Conservation (phyloP, 2,888 invertebrate species). For the Smittia sp. region DNA sequence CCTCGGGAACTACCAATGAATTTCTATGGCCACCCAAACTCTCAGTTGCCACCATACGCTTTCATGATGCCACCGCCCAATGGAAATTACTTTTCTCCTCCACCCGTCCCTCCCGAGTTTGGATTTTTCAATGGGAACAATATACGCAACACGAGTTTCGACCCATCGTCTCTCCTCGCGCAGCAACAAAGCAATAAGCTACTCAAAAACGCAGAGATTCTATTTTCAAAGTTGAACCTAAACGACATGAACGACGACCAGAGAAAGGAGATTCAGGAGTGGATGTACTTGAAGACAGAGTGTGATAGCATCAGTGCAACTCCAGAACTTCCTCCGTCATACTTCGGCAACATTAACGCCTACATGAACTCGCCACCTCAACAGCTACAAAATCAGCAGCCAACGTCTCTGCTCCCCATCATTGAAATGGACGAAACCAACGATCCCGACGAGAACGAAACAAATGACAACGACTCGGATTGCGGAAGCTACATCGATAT, state of each 20-base stretch:
- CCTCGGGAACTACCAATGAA: conserved; percentile 54
- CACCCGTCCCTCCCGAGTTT: not conserved
- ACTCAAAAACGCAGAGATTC: conserved; percentile 78
- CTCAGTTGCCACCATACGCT: conserved; percentile 51
- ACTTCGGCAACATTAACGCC: conserved; percentile 34
- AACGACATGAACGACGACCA: conserved; percentile 66
- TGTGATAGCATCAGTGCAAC: conserved; percentile 64
- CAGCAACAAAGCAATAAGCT: conserved; percentile 78
- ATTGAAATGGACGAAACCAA: conserved; percentile 62
- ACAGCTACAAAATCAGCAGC: conserved; percentile 47
- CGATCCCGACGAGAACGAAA: conserved; percentile 55
- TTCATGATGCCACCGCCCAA: conserved; percentile 41
- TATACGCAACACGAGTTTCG: not conserved
- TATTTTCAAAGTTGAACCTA: conserved; percentile 61
- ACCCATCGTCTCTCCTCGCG: conserved; percentile 66
- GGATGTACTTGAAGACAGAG: conserved; percentile 82
- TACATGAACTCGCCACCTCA: conserved; percentile 49
- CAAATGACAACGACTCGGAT: conserved; percentile 53
- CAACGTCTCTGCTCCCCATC: conserved; percentile 55
- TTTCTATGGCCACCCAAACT: conserved; percentile 45
- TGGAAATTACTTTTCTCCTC: conserved; percentile 7
- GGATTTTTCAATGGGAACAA: conserved; percentile 28
- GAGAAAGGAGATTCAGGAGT: conserved; percentile 73
- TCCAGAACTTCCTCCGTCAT: conserved; percentile 15
- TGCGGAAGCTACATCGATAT: conserved; percentile 51